Evolutionary conservation across 2,113 vertebrate genomes (phyloP).

Genomic region (Alces alces): DNA sequence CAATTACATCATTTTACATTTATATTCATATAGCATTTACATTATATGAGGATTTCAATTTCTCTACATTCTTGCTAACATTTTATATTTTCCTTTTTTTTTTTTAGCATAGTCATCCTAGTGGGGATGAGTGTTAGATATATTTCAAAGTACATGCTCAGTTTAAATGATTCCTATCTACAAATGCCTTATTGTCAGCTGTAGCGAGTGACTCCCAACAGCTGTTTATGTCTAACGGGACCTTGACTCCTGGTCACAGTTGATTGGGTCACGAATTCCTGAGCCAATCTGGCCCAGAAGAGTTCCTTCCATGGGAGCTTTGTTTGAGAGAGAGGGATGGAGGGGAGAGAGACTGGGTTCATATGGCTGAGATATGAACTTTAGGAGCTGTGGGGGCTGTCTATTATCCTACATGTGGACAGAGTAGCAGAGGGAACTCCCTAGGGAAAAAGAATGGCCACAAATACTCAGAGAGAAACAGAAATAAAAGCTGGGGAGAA

Average conservation of each 20-base stretch:
- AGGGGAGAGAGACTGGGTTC: background rate
- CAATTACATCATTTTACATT: background rate
- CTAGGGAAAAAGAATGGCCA: background rate
- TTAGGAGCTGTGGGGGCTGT: background rate
- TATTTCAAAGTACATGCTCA: background rate
- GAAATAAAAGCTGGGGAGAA: background rate
- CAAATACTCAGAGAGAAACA: background rate
- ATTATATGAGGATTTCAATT: background rate
- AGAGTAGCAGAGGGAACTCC: background rate
- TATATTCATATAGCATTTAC: background rate
- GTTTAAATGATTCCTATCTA: background rate
- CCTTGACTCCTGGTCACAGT: background rate
- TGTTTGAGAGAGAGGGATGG: background rate
- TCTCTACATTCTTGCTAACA: constrained; percentile 42
- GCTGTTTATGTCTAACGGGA: background rate
- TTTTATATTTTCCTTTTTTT: constrained; percentile 10
- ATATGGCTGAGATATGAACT: background rate
- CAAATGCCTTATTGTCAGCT: background rate
- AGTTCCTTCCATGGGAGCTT: background rate
- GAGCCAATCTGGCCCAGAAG: background rate
- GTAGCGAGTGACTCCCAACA: background rate
- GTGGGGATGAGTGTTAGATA: background rate
- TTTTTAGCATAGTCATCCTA: background rate
- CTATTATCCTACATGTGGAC: background rate
- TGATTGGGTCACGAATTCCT: background rate